phyloP scores from a whole-genome alignment of 2,888 invertebrate species.

The Chironomus riparius region DNA sequence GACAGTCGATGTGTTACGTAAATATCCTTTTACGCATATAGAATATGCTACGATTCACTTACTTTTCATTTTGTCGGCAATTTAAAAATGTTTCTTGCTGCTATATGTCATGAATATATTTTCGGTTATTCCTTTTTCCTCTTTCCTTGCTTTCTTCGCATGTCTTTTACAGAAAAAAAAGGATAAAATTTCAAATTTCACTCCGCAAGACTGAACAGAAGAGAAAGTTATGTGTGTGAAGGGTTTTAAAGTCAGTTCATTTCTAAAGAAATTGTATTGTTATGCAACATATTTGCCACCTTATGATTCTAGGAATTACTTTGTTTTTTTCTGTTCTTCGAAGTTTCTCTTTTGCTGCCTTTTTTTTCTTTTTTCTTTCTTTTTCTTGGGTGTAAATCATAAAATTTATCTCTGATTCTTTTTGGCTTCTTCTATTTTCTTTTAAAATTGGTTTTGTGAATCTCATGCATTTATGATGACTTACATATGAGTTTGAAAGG shows the following conservation, averaged over 20 bases:
- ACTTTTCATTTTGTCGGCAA: too few relatives aligned
- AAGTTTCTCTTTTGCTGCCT: too few relatives aligned
- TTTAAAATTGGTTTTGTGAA: too few relatives aligned
- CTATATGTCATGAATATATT: too few relatives aligned
- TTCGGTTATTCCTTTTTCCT: not conserved
- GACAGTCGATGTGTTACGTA: not conserved
- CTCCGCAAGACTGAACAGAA: not conserved
- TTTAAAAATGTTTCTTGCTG: not conserved
- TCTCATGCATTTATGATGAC: too few relatives aligned
- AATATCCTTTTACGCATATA: conserved; percentile 14
- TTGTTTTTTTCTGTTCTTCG: too few relatives aligned
- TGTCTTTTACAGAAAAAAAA: not conserved
- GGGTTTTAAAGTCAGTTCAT: not conserved
- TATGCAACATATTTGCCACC: conserved; percentile 22
- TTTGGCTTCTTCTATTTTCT: too few relatives aligned
- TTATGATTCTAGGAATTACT: conserved; percentile 3
- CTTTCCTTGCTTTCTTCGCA: not conserved
- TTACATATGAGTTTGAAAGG: too few relatives aligned
- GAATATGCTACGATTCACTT: not conserved
- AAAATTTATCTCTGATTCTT: not conserved
- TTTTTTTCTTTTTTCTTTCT: not conserved
- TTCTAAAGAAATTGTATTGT: not conserved
- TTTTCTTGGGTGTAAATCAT: not conserved
- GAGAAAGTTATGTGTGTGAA: conserved; percentile 7
- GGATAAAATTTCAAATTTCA: conserved; percentile 5